Evolutionary conservation across 2,888 invertebrate genomes (phyloP), one percentile per base, ranked within the genome.

Genomic region (Erebia palarica): DNA sequence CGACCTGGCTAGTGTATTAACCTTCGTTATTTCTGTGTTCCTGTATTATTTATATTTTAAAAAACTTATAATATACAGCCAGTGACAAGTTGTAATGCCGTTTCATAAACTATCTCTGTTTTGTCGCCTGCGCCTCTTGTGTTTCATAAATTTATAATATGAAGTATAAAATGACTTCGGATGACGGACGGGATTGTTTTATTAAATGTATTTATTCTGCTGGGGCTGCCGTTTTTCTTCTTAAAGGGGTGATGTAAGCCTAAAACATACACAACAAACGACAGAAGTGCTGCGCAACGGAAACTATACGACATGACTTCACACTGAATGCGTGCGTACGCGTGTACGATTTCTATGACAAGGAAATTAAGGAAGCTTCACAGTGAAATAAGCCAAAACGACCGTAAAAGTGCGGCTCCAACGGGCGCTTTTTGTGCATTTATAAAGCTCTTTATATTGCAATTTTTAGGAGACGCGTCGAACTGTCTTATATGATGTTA

Each of bases 91-190:
- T 68, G 60, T 61, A 42, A 61, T 68, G 68, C 68, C 27, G 60
- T 61, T 68, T 51, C 36, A 68, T 68, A 61, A 68, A 42, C 60
- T 53, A 68, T 53, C 60, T 51, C 60, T 68, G 68, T 68, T 68
- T 68, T 68, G 68, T 68, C 68, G 60, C 68, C 68, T 61, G 51
- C 5, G 51, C 16, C 65, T 61, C 58, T 53, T 42, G 55, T 57
- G 61, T 68, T 53, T 68, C 68, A 68, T 68, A 68, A 68, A 68
- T 68, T 68, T 68, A 61, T 68, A 68, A 68, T 68, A 60, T 68
- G 60, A 68, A 61, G 68, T 68, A 68, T 68, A 68, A 68, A 61
- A 60, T 68, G 60, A 61, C 51, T 68, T 53, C 11, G 60, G 60
- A 68, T 53, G 68, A 68, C 18, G 68, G 16, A 61, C 68, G 68